Evolutionary conservation across 2,797 vertebrate genomes (phyloP).

Genomic region (Enteromius anoplus): DNA sequence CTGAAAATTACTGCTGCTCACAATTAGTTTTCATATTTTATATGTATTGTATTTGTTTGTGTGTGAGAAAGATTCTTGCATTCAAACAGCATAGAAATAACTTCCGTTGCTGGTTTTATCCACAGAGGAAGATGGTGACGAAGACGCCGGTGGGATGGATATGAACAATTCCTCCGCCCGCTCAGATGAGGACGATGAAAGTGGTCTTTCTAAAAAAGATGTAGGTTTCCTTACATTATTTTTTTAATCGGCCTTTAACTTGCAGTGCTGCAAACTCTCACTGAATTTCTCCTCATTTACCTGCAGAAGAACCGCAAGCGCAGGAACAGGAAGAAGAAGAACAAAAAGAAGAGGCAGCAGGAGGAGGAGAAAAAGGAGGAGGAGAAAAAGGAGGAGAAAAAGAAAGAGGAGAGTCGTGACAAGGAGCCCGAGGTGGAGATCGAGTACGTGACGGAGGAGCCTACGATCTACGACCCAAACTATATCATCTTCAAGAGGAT

Average conservation of each 20-base stretch:
- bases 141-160: constrained; percentile 77
- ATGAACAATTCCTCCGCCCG: constrained; percentile 68
- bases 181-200: constrained; percentile 85
- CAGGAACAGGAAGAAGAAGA: constrained; percentile 85
- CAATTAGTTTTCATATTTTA: too few relatives aligned
- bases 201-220: constrained; percentile 85
- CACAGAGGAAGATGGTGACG: constrained; percentile 80
- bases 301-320: constrained; percentile 87
- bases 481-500: constrained; percentile 94
- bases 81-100: too few relatives aligned
- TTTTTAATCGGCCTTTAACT: not conserved
- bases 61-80: too few relatives aligned
- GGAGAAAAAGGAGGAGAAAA: constrained; percentile 53
- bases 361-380: constrained; percentile 46
- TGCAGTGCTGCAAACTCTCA: not conserved
- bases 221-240: constrained; percentile 65
- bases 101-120: not conserved
- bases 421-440: constrained; percentile 85
- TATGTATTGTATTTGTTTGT: too few relatives aligned
- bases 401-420: constrained; percentile 73
- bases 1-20: not conserved
- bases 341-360: constrained; percentile 75
- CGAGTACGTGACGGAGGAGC: constrained; percentile 90
- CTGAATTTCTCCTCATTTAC: not conserved
- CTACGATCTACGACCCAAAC: constrained; percentile 90